Base-by-base conservation (phyloP, 2,888 invertebrate species). In the Alviniconcha strummeri region DNA sequence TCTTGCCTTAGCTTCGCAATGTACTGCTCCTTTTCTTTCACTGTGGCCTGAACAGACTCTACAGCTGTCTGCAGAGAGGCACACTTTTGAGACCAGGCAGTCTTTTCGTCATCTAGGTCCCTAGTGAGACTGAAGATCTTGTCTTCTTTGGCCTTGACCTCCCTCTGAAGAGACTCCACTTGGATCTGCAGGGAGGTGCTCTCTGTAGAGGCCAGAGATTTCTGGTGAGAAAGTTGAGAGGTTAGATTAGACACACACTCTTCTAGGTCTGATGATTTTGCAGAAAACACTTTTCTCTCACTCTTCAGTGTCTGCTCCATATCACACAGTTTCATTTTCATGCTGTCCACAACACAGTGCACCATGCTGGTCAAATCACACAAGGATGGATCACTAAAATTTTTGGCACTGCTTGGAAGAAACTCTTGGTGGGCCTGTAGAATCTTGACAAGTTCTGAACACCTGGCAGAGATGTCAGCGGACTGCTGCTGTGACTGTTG, bases 121-220 rank as follows among this genome's bases (percentile, higher is more conserved):
- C 84, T 72, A n/a, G 81, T 19, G n/a, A 84, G 56, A 52, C 36
- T 83, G 74, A 78, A 76, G 55, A 85, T 83, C 84, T 80, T 71
- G 55, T 57, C 74, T 69, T 86, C 85, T 80, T 87, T 87, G 52
- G 84, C 85, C 57, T 75, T n/a, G n/a, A 83, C 77, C 19, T 84
- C 79, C 60, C 83, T 81, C 75, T 86, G 85, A 52, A 87, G 76
- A 15, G 83, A 84, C 19, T 77, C 78, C 67, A 82, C 19, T 56
- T 77, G 82, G 36, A 5, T 54, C 57, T 82, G 82, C 77, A 82
- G 36, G 54, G 77, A 64, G 15, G 77, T 56, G 6, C 7, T 69
- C 56, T 77, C 77, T 56, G 60, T 52, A 4, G 77, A 82, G 19
- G 77, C 54, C 55, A 77, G 9, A 67, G 69, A 60, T 36, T 71